Evolutionary conservation across 2,888 invertebrate species (phyloP).

Genomic region (Mechanitis mazaeus): DNA sequence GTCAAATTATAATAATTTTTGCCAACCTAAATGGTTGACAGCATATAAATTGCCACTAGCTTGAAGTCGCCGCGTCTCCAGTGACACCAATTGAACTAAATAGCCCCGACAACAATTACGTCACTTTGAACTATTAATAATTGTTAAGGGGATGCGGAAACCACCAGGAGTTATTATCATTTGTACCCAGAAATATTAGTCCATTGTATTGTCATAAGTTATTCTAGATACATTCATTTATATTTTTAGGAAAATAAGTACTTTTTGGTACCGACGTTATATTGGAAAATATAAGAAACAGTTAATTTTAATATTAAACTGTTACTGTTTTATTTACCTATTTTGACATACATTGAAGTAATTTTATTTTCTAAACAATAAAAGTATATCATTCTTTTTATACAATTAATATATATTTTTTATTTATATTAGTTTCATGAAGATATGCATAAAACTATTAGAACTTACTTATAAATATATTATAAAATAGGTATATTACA

Average conservation of each 20-base stretch:
- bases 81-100: constrained; percentile 2
- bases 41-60: not conserved
- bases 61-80: constrained; percentile 17
- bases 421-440: too few species aligned
- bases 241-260: too few species aligned
- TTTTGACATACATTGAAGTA: too few species aligned
- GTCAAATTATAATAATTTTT: constrained; percentile 1
- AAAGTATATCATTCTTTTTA: too few species aligned
- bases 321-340: too few species aligned
- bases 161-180: too few species aligned
- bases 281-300: too few species aligned
- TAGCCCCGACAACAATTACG: not conserved
- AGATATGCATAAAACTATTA: too few species aligned
- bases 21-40: constrained; percentile 4
- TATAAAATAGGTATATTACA: not conserved
- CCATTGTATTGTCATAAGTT: not conserved
- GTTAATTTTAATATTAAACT: too few species aligned
- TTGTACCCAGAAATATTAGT: not conserved
- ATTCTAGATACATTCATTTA: not conserved
- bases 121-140: not conserved
- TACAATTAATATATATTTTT: too few species aligned
- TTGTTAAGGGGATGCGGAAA: constrained; percentile 3
- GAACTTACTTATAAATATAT: not conserved
- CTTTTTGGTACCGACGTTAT: too few species aligned
- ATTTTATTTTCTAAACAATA: too few species aligned